A percentile compares a stretch with the other conserved stretches of the same genome.
Conservation (phyloP, 1,140 invertebrate species). For the Drosophila insularis region DNA sequence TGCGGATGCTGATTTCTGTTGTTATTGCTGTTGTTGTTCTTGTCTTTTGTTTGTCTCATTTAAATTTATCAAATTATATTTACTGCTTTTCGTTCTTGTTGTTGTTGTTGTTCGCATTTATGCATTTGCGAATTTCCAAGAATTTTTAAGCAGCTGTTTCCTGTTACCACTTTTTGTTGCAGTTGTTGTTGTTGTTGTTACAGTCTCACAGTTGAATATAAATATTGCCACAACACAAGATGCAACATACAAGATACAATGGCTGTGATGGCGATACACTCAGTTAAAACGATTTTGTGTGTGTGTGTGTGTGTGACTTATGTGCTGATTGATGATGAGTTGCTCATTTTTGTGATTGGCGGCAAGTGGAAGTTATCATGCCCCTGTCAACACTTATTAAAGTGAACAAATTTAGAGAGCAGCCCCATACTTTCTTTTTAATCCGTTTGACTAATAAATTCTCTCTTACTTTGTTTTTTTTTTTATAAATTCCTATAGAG, state of each 20-base stretch:
- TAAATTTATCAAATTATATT: constrained; percentile 74
- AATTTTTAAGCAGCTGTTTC: constrained; percentile 78
- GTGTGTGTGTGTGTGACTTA: background rate
- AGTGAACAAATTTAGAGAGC: background rate
- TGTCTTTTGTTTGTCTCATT: constrained; percentile 59
- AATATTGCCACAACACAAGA: constrained; percentile 38
- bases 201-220: constrained; percentile 42
- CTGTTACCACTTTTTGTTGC: constrained; percentile 46
- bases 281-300: background rate
- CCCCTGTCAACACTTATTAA: constrained; percentile 6
- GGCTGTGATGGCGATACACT: background rate
- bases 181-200: constrained; percentile 28
- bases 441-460: too few relatives aligned
- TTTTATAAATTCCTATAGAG: too few relatives aligned
- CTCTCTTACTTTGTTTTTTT: too few relatives aligned
- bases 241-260: constrained; percentile 33
- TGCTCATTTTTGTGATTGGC: background rate
- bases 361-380: constrained; percentile 6
- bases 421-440: too few relatives aligned
- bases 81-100: constrained; percentile 12
- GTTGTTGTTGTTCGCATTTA: constrained; percentile 24
- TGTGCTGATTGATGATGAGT: constrained; percentile 6
- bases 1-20: constrained; percentile 50
- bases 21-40: constrained; percentile 23
- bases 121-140: constrained; percentile 63